These are phyloP conservation scores for Empidonax alnorum DNA, from an alignment of 2,113 vertebrate species.

Conservation along the genomic window DNA sequence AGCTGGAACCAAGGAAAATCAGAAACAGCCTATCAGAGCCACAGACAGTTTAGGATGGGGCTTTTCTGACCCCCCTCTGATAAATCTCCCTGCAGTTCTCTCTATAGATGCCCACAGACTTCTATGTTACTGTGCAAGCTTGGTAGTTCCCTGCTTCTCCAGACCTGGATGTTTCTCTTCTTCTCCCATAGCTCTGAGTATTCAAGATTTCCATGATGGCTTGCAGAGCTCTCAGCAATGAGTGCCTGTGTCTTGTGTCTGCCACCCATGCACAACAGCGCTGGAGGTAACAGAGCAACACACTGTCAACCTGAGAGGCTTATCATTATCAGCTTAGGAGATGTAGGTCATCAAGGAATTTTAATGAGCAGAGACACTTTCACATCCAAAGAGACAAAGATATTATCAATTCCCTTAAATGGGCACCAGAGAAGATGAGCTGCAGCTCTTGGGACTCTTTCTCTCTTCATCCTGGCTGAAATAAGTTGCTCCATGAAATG, in stretches of 20 bases:
- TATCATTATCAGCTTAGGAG: slow-evolving; percentile 85
- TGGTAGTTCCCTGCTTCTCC: neutral
- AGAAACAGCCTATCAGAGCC: neutral
- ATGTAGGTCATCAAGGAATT: slow-evolving; percentile 81
- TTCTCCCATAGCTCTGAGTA: accelerated
- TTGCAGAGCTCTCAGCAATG: neutral
- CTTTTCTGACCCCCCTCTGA: neutral
- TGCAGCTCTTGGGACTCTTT: neutral
- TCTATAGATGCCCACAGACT: neutral
- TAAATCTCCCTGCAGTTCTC: neutral
- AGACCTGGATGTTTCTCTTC: neutral
- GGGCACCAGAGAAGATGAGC: neutral
- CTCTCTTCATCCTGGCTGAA: neutral
- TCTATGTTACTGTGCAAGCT: neutral
- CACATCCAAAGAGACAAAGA: slow-evolving; percentile 31
- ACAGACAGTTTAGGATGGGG: neutral
- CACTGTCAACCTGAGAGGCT: slow-evolving; percentile 79
- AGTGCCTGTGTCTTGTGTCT: neutral
- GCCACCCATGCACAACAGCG: slow-evolving; percentile 56
- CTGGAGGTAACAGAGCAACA: slow-evolving; percentile 66
- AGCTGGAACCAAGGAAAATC: neutral
- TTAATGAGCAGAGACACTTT: slow-evolving; percentile 65
- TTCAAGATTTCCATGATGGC: neutral
- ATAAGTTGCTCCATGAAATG: accelerated
- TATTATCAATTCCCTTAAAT: slow-evolving; percentile 43